phyloP scores from a whole-genome alignment of 53 echinoderm and acorn worm species.

The Crossaster papposus region DNA sequence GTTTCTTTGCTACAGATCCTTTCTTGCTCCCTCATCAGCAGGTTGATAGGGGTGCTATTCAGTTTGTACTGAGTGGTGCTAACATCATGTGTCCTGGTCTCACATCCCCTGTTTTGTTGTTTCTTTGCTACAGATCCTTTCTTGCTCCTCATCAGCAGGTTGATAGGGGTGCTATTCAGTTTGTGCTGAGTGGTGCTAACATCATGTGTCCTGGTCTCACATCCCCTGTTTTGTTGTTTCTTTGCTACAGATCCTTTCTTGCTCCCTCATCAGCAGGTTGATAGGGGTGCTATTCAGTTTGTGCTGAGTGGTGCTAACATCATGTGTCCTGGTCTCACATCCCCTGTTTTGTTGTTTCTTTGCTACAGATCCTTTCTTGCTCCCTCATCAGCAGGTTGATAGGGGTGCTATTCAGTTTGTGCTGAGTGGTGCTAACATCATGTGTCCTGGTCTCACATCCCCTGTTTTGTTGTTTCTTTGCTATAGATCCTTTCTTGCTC shows the following conservation, averaged over 20 bases:
- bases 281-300: conserved; percentile 93
- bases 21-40: conserved; percentile 82
- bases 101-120: conserved; percentile 77
- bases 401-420: conserved; percentile 94
- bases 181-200: conserved; percentile 93
- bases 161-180: conserved; percentile 93
- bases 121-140: conserved; percentile 72
- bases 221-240: conserved; percentile 68
- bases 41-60: conserved; percentile 94
- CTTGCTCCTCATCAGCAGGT: conserved; percentile 87
- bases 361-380: conserved; percentile 77
- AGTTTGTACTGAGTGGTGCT: conserved; percentile 92
- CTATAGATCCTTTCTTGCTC: conserved; percentile 82
- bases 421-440: conserved; percentile 97
- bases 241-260: conserved; percentile 76
- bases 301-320: conserved; percentile 96
- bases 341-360: conserved; percentile 61
- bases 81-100: conserved; percentile 99
- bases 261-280: conserved; percentile 85
- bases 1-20: conserved; percentile 69
- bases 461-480: conserved; percentile 48
- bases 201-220: conserved; percentile 99
- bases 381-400: conserved; percentile 89
- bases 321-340: conserved; percentile 98
- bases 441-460: conserved; percentile 97